Conservation (phyloP, 2,797 vertebrate genomes). For the Benthosema pterotum region DNA sequence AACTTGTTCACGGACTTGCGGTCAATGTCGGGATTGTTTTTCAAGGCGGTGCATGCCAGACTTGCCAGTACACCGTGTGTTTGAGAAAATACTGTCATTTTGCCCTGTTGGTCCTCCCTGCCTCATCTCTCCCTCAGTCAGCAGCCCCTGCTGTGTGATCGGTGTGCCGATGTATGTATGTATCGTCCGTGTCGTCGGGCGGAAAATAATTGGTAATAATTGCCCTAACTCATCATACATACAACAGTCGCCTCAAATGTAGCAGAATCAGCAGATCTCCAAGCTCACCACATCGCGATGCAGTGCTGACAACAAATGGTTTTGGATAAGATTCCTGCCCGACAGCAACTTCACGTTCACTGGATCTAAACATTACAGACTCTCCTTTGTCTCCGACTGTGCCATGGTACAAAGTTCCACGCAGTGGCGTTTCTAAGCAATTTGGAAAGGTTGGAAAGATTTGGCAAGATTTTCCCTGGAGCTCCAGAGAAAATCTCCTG, state of each 20-base stretch:
- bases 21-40: slow-evolving; percentile 72
- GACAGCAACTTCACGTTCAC: neutral
- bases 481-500: no score
- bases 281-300: no score
- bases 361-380: slow-evolving; percentile 25
- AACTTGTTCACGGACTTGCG: slow-evolving; percentile 70
- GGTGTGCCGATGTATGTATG: slow-evolving; percentile 23
- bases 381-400: slow-evolving; percentile 1
- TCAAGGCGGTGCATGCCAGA: slow-evolving; percentile 50
- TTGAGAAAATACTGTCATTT: slow-evolving; percentile 43
- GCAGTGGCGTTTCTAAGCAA: no score
- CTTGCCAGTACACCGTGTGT: slow-evolving; percentile 42
- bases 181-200: no score
- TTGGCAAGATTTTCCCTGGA: no score
- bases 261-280: no score
- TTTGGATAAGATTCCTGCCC: no score
- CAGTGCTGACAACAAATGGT: no score
- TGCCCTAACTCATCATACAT: no score
- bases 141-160: slow-evolving; percentile 61
- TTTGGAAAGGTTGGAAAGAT: no score
- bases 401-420: slow-evolving; percentile 22
- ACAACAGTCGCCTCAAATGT: no score
- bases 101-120: slow-evolving; percentile 60
- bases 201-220: no score
- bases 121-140: slow-evolving; percentile 67